Evolutionary conservation across 2,113 vertebrate species (phyloP).

Genomic region (Neolamprologus hecqui): DNA sequence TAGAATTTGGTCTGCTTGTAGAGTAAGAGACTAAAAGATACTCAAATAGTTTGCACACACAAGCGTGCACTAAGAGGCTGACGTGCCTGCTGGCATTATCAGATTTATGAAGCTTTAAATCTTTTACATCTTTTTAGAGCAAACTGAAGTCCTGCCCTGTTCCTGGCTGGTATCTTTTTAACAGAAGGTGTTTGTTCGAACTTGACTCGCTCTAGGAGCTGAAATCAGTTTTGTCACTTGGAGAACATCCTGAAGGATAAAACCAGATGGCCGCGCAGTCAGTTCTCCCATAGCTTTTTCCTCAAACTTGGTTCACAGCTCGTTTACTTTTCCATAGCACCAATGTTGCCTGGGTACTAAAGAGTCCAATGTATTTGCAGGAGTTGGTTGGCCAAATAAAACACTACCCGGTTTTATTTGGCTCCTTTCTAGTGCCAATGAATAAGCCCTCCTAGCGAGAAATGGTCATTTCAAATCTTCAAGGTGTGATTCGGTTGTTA

Average conservation of each 20-base stretch:
- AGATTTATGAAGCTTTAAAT: not conserved
- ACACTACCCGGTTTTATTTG: not conserved
- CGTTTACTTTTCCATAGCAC: not conserved
- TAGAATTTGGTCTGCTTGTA: not conserved
- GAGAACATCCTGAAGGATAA: not conserved
- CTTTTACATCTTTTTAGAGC: not conserved
- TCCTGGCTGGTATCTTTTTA: not conserved
- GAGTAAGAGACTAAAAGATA: not conserved
- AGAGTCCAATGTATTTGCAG: not conserved
- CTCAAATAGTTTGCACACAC: not conserved
- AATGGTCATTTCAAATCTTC: not conserved
- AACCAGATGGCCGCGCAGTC: fast-evolving
- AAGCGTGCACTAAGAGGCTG: not conserved
- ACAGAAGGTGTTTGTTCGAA: not conserved
- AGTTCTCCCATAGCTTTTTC: not conserved
- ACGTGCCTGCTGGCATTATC: not conserved
- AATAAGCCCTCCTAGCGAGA: not conserved
- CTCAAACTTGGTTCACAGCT: no score
- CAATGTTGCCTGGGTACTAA: not conserved
- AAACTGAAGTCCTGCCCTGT: not conserved
- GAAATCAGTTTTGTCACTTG: not conserved
- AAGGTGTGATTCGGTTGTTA: not conserved
- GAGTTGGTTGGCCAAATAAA: not conserved
- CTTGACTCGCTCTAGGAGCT: not conserved
- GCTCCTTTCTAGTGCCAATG: not conserved